Evolutionary conservation across 2,888 invertebrate genomes (phyloP).

Genomic region (Coenonympha arcania): DNA sequence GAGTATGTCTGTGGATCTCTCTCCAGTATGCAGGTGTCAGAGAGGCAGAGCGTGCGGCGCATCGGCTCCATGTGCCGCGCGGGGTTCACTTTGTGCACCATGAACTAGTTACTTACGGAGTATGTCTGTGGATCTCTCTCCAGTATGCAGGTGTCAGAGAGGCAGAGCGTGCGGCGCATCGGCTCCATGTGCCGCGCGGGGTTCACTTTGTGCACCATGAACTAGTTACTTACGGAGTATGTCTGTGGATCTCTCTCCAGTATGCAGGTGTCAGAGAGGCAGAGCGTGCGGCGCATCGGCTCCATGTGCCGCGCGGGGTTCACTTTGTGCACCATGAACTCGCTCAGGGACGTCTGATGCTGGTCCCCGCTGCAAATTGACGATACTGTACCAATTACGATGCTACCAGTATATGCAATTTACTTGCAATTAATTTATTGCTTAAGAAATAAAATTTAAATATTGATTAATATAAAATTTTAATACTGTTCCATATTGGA

Average conservation of each 20-base stretch:
- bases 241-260: conserved; percentile 98
- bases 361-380: conserved; percentile 93
- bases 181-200: conserved; percentile 87
- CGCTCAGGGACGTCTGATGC: conserved; percentile 95
- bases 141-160: conserved; percentile 95
- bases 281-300: conserved; percentile 89
- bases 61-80: conserved; percentile 88
- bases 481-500: too few species aligned
- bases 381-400: too few species aligned
- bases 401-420: too few species aligned
- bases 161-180: conserved; percentile 89
- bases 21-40: conserved; percentile 96
- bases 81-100: conserved; percentile 91
- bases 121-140: conserved; percentile 99
- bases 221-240: conserved; percentile 83
- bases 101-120: conserved; percentile 86
- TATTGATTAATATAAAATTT: too few species aligned
- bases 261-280: conserved; percentile 95
- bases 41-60: conserved; percentile 91
- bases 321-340: conserved; percentile 96
- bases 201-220: conserved; percentile 92
- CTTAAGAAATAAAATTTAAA: too few species aligned
- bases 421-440: too few species aligned
- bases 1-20: conserved; percentile 98
- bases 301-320: conserved; percentile 86